A percentile compares a stretch with the other conserved stretches of the same genome.
These are phyloP conservation scores for Holacanthella duospinosa DNA, from an alignment of 2,888 invertebrate species.

Conservation along the genomic window DNA sequence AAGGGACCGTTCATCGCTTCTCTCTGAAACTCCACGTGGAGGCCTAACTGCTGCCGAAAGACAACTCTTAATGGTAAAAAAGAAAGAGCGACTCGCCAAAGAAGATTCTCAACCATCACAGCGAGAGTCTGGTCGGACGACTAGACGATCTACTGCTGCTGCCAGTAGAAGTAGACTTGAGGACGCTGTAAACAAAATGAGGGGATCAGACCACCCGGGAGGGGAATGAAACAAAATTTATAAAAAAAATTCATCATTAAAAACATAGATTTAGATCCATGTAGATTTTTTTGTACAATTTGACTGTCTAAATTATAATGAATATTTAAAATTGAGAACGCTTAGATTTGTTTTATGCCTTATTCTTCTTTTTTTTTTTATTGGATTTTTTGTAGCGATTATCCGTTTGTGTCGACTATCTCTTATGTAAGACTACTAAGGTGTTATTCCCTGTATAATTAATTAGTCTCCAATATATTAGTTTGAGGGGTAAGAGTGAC, in stretches of 20 bases:
- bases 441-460: too few species aligned
- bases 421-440: too few species aligned
- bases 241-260: not conserved
- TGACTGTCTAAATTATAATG: not conserved
- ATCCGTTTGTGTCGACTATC: too few species aligned
- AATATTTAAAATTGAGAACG: not conserved
- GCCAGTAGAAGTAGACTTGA: conserved; percentile 29
- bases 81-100: conserved; percentile 39
- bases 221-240: not conserved
- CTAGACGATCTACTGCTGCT: conserved; percentile 20
- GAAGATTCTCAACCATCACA: conserved; percentile 27
- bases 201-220: conserved; percentile 7
- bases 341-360: not conserved
- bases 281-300: conserved; percentile 1
- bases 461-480: too few species aligned
- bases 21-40: conserved; percentile 27
- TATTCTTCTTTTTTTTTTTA: not conserved
- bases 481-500: too few species aligned
- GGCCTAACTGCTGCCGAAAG: conserved; percentile 39
- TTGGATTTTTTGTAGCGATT: not conserved
- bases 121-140: conserved; percentile 30
- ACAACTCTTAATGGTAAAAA: conserved; percentile 39
- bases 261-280: too few species aligned
- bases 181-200: conserved; percentile 35
- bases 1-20: conserved; percentile 22